These are phyloP conservation scores for Zeus faber DNA, from an alignment of 2,113 vertebrate species.

Conservation along the genomic window DNA sequence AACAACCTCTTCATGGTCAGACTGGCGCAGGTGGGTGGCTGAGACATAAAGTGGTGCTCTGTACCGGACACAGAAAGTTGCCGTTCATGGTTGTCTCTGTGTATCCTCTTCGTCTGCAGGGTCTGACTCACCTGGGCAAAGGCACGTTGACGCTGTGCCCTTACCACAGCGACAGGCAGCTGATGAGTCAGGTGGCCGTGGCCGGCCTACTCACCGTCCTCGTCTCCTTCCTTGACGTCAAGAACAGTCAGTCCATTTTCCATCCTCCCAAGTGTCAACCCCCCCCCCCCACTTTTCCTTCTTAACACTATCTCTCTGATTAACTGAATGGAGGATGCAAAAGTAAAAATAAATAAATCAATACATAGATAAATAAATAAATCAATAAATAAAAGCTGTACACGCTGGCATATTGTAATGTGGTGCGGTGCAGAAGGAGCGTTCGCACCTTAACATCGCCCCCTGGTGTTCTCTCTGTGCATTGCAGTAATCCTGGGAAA, in stretches of 20 bases:
- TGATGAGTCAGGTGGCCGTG: slow-evolving; percentile 98
- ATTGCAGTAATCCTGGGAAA: slow-evolving; percentile 91
- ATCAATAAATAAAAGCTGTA: neutral
- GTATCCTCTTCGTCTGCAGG: slow-evolving; percentile 68
- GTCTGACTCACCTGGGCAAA: slow-evolving; percentile 96
- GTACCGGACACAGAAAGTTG: slow-evolving; percentile 1
- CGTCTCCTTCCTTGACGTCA: slow-evolving; percentile 95
- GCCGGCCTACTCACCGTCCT: slow-evolving; percentile 94
- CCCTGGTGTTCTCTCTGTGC: slow-evolving; percentile 32
- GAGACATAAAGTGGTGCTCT: slow-evolving; percentile 3
- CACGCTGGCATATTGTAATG: too few relatives aligned
- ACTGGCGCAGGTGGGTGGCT: slow-evolving; percentile 86
- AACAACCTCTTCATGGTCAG: slow-evolving; percentile 99
- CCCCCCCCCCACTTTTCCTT: neutral
- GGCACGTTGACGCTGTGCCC: slow-evolving; percentile 97
- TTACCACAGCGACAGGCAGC: slow-evolving; percentile 97
- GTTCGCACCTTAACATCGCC: slow-evolving; percentile 1
- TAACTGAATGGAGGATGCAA: neutral
- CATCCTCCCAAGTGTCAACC: too few relatives aligned
- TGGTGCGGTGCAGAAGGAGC: neutral
- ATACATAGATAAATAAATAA: too few relatives aligned
- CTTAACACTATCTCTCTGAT: neutral
- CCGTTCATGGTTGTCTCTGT: slow-evolving; percentile 6
- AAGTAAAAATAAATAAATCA: too few relatives aligned
- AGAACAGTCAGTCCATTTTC: slow-evolving; percentile 87